Base-by-base conservation (phyloP, 2,888 invertebrate species). In the Iselma pallidipennis region DNA sequence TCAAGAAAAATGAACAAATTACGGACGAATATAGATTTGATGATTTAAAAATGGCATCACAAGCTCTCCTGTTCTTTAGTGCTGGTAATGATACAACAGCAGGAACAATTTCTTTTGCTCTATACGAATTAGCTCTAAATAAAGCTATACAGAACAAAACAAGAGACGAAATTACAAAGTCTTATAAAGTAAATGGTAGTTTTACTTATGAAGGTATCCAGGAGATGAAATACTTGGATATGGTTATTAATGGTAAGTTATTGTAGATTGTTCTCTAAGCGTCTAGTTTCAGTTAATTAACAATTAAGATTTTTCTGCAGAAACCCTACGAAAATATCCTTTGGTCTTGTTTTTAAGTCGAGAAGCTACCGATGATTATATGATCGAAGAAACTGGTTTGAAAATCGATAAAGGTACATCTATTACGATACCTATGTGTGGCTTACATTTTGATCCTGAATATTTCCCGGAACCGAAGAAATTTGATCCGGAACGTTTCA, bases 11-110 rank as follows among this genome's bases (percentile, higher is more conserved):
- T 48, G 61, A 55, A 16, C 68, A 55, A 49, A 65, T 6, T 6
- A 60, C 67, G 5, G 61, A 71, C 49, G 58, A 68, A 6, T 67
- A 69, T 54, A 66, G 65, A 61, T 71, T 74, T 55, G 52, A 57
- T 37, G 74, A 73, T 2, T 65, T 76, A 0, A 69, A 69, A 66
- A 68, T 83, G 49, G 64, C 76, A 0, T 76, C 83, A 0, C 82
- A 84, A 57, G 76, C 81, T 2, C 66, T 83, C 0, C 78, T 87
- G 53, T 86, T 87, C 66, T 86, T 87, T 74, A 78, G 85, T 14
- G 88, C 86, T 0, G 87, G 87, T 0, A 87, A 84, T 71, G 87
- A 87, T 76, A 87, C 87, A 6, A 85, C 86, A 0, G 85, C 86
- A 0, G 83, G 86, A 0, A 85, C 86, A 0, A 79, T 87, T 49